phyloP scores from a whole-genome alignment of 1,140 invertebrate species.

The Sycophaga agraensis region DNA sequence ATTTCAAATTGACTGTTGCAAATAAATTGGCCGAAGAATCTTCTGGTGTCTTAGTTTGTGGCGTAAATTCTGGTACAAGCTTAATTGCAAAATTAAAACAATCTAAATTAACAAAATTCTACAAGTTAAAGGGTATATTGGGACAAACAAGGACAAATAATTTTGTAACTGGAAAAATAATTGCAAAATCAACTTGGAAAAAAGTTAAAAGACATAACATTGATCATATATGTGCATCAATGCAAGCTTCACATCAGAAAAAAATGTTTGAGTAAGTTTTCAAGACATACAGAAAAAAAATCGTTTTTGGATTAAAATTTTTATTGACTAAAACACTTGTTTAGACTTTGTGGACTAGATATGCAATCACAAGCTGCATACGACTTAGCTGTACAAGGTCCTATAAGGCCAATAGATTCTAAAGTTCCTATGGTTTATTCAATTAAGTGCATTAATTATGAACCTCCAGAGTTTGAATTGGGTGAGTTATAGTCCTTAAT shows the following conservation, averaged over 20 bases:
- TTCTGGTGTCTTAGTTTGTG: conserved; percentile 77
- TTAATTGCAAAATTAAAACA: conserved; percentile 60
- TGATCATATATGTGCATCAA: conserved; percentile 70
- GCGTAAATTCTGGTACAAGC: conserved; percentile 67
- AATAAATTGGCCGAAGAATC: conserved; percentile 63
- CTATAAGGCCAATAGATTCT: conserved; percentile 70
- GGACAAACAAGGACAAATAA: conserved; percentile 78
- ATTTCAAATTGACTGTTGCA: conserved; percentile 63
- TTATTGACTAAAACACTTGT: conserved; percentile 33
- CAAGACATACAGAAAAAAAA: conserved; percentile 1
- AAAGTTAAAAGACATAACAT: conserved; percentile 69
- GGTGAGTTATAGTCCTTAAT: conserved; percentile 58
- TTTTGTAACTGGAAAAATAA: conserved; percentile 70
- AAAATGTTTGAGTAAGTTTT: conserved; percentile 78
- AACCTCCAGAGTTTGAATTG: conserved; percentile 82
- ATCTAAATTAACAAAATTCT: conserved; percentile 65
- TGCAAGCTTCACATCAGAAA: conserved; percentile 80
- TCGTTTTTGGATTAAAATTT: conserved; percentile 1
- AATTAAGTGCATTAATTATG: conserved; percentile 81
- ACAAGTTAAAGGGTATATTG: conserved; percentile 75
- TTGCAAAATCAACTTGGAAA: conserved; percentile 71
- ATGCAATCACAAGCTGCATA: conserved; percentile 85
- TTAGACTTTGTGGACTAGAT: conserved; percentile 75
- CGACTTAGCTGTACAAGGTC: conserved; percentile 78
- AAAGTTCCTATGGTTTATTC: conserved; percentile 81